Evolutionary conservation across 2,113 vertebrate genomes (phyloP).

Genomic region (Corythornis vintsioides): DNA sequence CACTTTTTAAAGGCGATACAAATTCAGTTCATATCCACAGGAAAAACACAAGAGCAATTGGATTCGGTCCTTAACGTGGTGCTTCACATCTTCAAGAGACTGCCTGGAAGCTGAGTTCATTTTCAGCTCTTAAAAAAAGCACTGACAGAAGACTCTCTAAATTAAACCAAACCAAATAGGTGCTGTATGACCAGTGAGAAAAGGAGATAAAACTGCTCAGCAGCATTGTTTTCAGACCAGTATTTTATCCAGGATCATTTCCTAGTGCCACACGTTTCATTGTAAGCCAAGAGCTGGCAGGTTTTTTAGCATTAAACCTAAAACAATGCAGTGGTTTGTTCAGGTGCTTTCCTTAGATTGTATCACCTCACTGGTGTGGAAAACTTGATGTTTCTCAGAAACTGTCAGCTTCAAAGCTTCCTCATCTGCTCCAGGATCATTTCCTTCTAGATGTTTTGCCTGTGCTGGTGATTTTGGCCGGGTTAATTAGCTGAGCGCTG

Average conservation of each 20-base stretch:
- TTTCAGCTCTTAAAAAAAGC: neutral
- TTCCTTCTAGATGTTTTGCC: neutral
- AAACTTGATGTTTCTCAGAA: neutral
- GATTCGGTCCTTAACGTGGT: neutral
- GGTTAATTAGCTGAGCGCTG: accelerated
- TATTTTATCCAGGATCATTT: neutral
- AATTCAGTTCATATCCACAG: neutral
- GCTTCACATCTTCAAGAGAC: neutral
- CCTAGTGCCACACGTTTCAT: neutral
- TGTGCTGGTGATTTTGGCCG: neutral
- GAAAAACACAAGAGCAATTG: neutral
- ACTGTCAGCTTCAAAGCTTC: neutral
- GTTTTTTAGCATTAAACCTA: neutral
- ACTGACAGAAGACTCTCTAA: neutral
- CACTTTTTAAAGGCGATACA: neutral
- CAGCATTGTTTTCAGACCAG: neutral
- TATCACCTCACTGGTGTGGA: neutral
- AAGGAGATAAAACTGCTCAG: neutral
- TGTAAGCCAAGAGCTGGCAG: neutral
- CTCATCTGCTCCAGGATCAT: neutral
- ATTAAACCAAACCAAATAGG: neutral
- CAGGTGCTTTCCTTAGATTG: neutral
- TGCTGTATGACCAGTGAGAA: neutral
- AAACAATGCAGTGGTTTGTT: neutral
- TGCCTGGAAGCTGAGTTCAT: neutral